Percentiles rank a stretch among this genome's conserved stretches.
Evolutionary conservation across 1,140 invertebrate species (phyloP).

Genomic region (Matsumurasca onukii): DNA sequence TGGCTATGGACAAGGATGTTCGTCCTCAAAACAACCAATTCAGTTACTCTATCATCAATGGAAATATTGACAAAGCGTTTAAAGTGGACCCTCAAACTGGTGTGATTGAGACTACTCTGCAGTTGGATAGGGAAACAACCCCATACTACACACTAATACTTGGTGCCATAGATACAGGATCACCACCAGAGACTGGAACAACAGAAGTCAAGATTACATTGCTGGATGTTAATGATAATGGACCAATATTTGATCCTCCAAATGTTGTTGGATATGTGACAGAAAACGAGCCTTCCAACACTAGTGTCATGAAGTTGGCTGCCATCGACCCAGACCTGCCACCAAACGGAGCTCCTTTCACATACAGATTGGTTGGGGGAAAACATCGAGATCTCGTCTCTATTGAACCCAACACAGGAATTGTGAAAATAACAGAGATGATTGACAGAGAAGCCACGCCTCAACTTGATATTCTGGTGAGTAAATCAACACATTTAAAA

Average conservation of each 20-base stretch:
- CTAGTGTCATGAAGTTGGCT: slow-evolving; percentile 78
- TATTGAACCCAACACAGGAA: slow-evolving; percentile 75
- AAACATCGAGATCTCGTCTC: slow-evolving; percentile 73
- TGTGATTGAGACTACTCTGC: slow-evolving; percentile 71
- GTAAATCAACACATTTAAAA: slow-evolving; percentile 36
- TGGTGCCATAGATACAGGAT: slow-evolving; percentile 86
- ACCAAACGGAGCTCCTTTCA: slow-evolving; percentile 90
- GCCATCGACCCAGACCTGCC: slow-evolving; percentile 88
- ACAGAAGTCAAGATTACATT: slow-evolving; percentile 75
- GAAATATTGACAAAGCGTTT: slow-evolving; percentile 80
- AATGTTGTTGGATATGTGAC: slow-evolving; percentile 72
- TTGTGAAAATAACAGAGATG: slow-evolving; percentile 72
- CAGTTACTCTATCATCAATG: slow-evolving; percentile 84
- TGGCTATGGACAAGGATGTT: slow-evolving; percentile 89
- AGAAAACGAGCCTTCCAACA: slow-evolving; percentile 86
- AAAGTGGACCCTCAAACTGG: slow-evolving; percentile 86
- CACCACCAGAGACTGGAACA: slow-evolving; percentile 85
- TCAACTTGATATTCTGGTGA: slow-evolving; percentile 65
- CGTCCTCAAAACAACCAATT: slow-evolving; percentile 90
- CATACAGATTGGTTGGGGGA: slow-evolving; percentile 75
- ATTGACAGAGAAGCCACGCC: slow-evolving; percentile 82
- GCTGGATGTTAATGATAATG: slow-evolving; percentile 92
- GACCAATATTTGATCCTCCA: slow-evolving; percentile 74
- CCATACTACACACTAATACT: slow-evolving; percentile 78
- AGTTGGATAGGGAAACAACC: slow-evolving; percentile 80